Conservation (phyloP, 2,797 vertebrate genomes). For the Malurus leucopterus region DNA sequence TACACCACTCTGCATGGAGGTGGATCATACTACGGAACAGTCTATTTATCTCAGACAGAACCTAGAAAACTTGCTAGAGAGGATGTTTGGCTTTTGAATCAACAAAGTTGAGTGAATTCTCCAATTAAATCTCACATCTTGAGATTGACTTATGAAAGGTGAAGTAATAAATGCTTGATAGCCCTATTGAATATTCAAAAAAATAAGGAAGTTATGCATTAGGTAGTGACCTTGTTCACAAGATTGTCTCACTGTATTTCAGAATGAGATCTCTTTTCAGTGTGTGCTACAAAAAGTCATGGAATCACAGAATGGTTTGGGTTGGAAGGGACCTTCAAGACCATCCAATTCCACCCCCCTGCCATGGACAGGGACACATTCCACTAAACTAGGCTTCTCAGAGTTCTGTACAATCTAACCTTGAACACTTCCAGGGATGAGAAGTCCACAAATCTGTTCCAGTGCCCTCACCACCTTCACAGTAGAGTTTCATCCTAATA, state of each 20-base stretch:
- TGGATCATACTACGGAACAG: background rate
- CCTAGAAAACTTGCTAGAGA: background rate
- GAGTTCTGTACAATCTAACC: background rate
- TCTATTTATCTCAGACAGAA: background rate
- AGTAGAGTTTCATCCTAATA: background rate
- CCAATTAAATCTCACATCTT: background rate
- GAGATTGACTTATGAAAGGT: background rate
- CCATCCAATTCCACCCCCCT: background rate
- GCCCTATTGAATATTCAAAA: background rate
- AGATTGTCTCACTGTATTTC: background rate
- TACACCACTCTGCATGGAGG: background rate
- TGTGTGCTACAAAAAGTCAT: background rate
- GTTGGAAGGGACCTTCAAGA: background rate
- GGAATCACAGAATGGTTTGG: background rate
- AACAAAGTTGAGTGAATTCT: background rate
- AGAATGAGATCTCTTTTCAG: conserved; percentile 13
- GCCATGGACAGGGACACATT: background rate
- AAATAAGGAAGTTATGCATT: background rate
- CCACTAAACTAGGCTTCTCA: background rate
- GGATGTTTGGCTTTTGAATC: background rate
- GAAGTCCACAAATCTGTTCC: background rate
- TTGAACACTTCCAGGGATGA: background rate
- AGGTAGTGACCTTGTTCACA: background rate
- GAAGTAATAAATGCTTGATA: background rate
- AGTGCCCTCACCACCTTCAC: background rate